These are phyloP conservation scores for Bujurquina vittata DNA, from an alignment of 2,113 vertebrate species.

Conservation along the genomic window DNA sequence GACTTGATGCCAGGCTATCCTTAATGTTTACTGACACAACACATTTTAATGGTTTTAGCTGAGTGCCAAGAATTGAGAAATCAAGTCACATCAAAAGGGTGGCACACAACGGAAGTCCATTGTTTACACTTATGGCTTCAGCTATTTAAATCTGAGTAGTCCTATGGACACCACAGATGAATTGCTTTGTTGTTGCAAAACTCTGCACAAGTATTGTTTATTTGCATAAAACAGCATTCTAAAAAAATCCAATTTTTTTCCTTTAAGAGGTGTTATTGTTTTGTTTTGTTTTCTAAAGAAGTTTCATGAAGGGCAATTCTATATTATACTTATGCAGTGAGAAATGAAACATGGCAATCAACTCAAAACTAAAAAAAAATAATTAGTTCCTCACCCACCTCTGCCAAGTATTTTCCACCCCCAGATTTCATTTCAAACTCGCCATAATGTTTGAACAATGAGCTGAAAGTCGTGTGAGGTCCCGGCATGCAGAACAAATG, in stretches of 20 bases:
- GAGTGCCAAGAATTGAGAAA: conserved; percentile 70
- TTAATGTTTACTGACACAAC: conserved; percentile 73
- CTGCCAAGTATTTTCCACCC: conserved; percentile 33
- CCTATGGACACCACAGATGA: conserved; percentile 24
- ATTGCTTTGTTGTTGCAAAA: conserved; percentile 34
- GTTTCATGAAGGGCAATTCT: not conserved
- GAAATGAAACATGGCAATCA: not conserved
- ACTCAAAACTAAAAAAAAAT: conserved; percentile 10
- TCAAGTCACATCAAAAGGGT: conserved; percentile 54
- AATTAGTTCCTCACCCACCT: conserved; percentile 17
- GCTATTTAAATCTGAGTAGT: conserved; percentile 41
- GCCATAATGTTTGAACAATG: conserved; percentile 46
- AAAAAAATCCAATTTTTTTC: not conserved
- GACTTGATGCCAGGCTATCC: conserved; percentile 49
- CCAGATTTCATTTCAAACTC: conserved; percentile 39
- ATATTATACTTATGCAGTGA: not conserved
- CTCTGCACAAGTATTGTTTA: conserved; percentile 17
- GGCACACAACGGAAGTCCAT: conserved; percentile 38
- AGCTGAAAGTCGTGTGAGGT: conserved; percentile 57
- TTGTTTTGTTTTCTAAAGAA: not conserved
- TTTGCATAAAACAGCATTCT: not conserved
- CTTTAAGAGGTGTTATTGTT: not conserved
- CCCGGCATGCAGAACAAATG: conserved; percentile 2
- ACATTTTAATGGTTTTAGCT: conserved; percentile 66
- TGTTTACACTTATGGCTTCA: conserved; percentile 54